Evolutionary conservation across 2,888 invertebrate species (phyloP).

Genomic region (Xiphydria camelus): DNA sequence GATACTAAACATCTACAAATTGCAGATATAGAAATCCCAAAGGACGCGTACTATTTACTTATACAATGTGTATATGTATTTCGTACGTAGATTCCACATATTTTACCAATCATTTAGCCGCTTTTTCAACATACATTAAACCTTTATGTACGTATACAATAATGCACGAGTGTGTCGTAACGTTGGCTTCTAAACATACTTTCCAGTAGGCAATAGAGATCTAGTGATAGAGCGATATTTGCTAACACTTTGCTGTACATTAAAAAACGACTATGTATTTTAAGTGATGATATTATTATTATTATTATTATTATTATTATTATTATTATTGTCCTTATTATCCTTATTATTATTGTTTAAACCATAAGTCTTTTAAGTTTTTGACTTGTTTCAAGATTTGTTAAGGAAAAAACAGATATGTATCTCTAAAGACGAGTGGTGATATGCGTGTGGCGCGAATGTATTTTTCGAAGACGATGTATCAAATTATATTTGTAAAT

Average conservation of each 20-base stretch:
- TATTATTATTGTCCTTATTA: conserved; percentile 21
- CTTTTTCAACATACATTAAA: too few relatives aligned
- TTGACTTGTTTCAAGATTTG: conserved; percentile 44
- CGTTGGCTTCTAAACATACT: conserved; percentile 29
- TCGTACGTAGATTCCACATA: too few relatives aligned
- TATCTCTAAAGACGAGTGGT: conserved; percentile 24
- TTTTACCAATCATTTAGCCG: too few relatives aligned
- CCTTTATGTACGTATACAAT: too few relatives aligned
- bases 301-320: conserved; percentile 25
- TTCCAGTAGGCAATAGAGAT: conserved; percentile 29
- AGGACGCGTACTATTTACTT: too few relatives aligned
- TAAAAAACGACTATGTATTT: conserved; percentile 20
- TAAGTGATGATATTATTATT: conserved; percentile 28
- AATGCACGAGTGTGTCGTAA: too few relatives aligned
- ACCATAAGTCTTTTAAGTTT: conserved; percentile 38
- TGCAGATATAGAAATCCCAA: too few relatives aligned
- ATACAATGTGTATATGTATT: too few relatives aligned
- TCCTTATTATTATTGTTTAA: conserved; percentile 33
- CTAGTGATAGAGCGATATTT: conserved; percentile 21
- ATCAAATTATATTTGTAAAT: conserved; percentile 56
- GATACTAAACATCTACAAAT: too few relatives aligned
- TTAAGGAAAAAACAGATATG: conserved; percentile 26
- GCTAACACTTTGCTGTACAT: conserved; percentile 35
- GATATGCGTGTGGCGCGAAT: conserved; percentile 42
- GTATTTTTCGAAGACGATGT: conserved; percentile 51